phyloP scores from a whole-genome alignment of 1,140 invertebrate species.

The Sesamia nonagrioides region DNA sequence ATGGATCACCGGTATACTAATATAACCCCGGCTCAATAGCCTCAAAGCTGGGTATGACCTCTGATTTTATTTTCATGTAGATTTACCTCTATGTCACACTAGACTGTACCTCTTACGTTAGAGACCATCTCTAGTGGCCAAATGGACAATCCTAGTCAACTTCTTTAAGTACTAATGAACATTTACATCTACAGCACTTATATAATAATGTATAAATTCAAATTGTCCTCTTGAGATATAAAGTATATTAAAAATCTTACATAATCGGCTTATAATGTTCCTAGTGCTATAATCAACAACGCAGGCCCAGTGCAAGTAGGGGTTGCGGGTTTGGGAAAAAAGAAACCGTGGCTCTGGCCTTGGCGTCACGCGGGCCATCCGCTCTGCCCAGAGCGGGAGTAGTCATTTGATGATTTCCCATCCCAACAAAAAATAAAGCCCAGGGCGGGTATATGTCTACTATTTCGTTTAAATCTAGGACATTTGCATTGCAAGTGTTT shows the following conservation, averaged over 20 bases:
- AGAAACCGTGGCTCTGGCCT: no score
- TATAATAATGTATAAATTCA: constrained; percentile 8
- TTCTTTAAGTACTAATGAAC: neutral
- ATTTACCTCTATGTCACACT: neutral
- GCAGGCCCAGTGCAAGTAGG: no score
- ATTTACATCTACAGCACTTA: neutral
- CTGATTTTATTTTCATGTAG: neutral
- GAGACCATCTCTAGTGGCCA: neutral
- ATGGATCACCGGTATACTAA: neutral
- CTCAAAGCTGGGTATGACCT: neutral
- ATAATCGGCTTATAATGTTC: no score
- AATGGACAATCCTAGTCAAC: constrained; percentile 4
- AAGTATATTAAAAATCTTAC: neutral
- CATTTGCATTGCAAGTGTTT: no score
- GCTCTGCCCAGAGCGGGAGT: no score
- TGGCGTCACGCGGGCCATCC: no score
- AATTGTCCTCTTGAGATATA: neutral
- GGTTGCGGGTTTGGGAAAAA: no score
- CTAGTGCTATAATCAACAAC: no score
- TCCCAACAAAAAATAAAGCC: no score
- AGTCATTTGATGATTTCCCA: no score
- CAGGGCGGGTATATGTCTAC: no score
- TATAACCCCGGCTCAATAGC: neutral
- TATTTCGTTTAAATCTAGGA: no score
- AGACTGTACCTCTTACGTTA: constrained; percentile 10